Percentiles rank a stretch among this genome's conserved stretches.
Evolutionary conservation across 2,888 invertebrate species (phyloP).

Genomic region (Drosophila prolongata): DNA sequence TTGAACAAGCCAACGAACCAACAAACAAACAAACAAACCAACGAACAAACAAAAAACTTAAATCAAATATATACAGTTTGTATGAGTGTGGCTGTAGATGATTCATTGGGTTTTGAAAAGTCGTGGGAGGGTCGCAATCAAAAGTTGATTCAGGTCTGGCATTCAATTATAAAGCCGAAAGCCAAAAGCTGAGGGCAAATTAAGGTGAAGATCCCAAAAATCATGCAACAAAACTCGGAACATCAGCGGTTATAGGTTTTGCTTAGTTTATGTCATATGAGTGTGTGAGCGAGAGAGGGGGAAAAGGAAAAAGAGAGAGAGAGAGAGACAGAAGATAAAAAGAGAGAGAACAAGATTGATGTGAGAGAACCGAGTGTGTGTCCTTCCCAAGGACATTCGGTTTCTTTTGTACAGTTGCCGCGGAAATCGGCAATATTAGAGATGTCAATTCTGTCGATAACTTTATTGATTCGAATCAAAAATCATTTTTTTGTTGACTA

Average conservation of each 20-base stretch:
- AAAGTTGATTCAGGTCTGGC: constrained; percentile 6
- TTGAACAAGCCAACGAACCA: constrained; percentile 46
- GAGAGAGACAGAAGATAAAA: constrained; percentile 15
- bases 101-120: constrained; percentile 2
- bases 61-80: constrained; percentile 33
- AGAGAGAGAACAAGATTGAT: constrained; percentile 12
- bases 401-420: constrained; percentile 2
- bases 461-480: background rate
- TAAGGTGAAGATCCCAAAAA: constrained; percentile 29
- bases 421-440: background rate
- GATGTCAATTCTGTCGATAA: constrained; percentile 2
- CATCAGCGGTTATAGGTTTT: constrained; percentile 10
- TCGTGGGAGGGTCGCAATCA: constrained; percentile 3
- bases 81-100: constrained; percentile 12
- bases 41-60: constrained; percentile 23
- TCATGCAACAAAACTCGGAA: constrained; percentile 38
- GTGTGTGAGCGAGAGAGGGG: constrained; percentile 6
- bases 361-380: constrained; percentile 4
- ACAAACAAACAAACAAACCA: constrained; percentile 36
- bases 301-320: background rate
- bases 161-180: constrained; percentile 26
- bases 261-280: constrained; percentile 33
- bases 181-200: constrained; percentile 22
- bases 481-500: background rate
- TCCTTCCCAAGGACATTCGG: background rate